Conservation (phyloP, 2,888 invertebrate species). For the Drosophila cracens region DNA sequence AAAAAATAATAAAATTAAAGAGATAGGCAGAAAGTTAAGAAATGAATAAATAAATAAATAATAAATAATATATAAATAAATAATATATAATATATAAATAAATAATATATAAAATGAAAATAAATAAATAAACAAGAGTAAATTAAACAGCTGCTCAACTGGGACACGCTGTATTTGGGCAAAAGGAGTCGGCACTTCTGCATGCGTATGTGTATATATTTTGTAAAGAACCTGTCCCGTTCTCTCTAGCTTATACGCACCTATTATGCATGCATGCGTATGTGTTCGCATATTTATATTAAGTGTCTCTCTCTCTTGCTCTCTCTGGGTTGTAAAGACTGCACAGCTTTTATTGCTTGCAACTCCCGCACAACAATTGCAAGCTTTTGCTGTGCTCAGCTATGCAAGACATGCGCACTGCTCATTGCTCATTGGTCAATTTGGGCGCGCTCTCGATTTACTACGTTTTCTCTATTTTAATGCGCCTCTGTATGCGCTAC, state of each 20-base stretch:
- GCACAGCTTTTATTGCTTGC: neutral
- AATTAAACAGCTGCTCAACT: neutral
- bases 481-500: neutral
- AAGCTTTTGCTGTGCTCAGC: slow-evolving; percentile 4
- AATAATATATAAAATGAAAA: neutral
- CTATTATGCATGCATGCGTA: neutral
- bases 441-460: slow-evolving; percentile 1
- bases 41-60: neutral
- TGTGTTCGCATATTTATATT: neutral
- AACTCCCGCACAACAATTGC: slow-evolving; percentile 32
- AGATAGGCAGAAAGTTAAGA: neutral
- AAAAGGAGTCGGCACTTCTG: neutral
- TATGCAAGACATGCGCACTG: slow-evolving; percentile 37
- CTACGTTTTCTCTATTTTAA: neutral
- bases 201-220: neutral
- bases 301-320: neutral
- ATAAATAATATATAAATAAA: neutral
- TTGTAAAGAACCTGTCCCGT: neutral
- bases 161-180: neutral
- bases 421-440: slow-evolving; percentile 2
- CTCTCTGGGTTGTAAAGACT: slow-evolving; percentile 7
- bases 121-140: neutral
- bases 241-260: neutral
- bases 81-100: neutral
- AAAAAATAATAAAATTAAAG: neutral